A percentile compares a stretch with the other conserved stretches of the same genome.
Conservation (phyloP, 2,113 vertebrate genomes). For the Bubo bubo region DNA sequence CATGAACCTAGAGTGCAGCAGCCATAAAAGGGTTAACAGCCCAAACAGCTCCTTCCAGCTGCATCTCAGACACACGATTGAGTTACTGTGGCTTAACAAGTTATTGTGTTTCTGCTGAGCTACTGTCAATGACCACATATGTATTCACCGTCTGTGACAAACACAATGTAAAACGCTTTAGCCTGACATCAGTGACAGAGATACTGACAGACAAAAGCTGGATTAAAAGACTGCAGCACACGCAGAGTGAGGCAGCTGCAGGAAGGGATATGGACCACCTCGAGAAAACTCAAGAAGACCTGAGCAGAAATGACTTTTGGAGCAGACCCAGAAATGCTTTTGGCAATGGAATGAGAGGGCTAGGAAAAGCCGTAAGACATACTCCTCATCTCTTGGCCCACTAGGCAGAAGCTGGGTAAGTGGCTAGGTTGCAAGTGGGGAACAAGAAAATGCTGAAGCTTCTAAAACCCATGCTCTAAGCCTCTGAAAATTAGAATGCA, state of each 20-base stretch:
- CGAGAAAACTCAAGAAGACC: not conserved
- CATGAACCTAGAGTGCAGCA: not conserved
- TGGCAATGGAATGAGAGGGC: not conserved
- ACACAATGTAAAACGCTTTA: constrained; percentile 44
- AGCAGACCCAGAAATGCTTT: constrained; percentile 18
- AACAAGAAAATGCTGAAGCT: not conserved
- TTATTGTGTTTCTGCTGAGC: constrained; percentile 66
- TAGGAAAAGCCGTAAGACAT: not conserved
- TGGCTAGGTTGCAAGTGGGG: not conserved
- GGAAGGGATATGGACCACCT: not conserved
- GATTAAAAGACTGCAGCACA: constrained; percentile 7
- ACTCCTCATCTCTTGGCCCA: not conserved
- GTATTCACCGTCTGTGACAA: constrained; percentile 41
- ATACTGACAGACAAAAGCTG: constrained; percentile 51
- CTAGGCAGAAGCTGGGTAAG: not conserved
- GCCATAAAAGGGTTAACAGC: constrained; percentile 13
- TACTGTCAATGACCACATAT: constrained; percentile 66
- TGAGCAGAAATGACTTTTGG: constrained; percentile 12
- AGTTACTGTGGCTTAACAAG: constrained; percentile 66
- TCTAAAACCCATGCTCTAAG: not conserved
- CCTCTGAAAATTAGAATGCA: not conserved
- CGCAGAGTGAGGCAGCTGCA: not conserved
- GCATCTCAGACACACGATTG: constrained; percentile 43
- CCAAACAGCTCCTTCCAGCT: constrained; percentile 45
- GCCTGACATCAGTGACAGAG: constrained; percentile 45